Evolutionary conservation across 2,888 invertebrate genomes (phyloP), one percentile per base, ranked within the genome.

Genomic region (Tortricodes alternella): DNA sequence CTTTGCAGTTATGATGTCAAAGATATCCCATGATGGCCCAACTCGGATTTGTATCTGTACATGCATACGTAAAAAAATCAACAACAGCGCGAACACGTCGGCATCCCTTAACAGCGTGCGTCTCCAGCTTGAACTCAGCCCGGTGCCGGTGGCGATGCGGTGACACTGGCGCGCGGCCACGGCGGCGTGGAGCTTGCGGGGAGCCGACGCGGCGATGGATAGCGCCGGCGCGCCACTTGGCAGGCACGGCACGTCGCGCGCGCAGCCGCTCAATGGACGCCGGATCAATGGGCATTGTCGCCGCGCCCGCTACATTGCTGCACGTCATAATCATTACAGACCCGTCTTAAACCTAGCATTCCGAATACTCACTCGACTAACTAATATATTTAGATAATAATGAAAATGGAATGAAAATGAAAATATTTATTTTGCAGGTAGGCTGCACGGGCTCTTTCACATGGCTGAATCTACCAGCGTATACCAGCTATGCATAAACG

Each of bases 201-300:
- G 0, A 1, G 27, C 3, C 27, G 2, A n/a, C 27, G 27, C 27
- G 9, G 27, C 27, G 27, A 35, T 35, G 51, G 34, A 29, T 21
- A 24, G 41, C 41, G 39, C 16, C 13, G 4, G 38, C 32, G 41
- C 43, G 35, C 19, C 21, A 19, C 38, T 52, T 35, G 35, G 43
- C 24, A 52, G 11, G 51, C 51, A 23, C 43, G 43, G 34, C 43
- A 52, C 51, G 51, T 43, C 39, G 27, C 51, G 51, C 51, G 23
- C 51, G 51, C 51, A 16, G 38, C 38, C 19, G 21, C 38, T 38
- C 19, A 38, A 38, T 38, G 38, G 21, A 19, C 2, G 21, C 38
- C 18, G 13, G 6, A 19, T 38, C 38, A 38, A 21, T 38, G 38
- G 11, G 7, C n/a, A 24, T 13, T 11, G 44, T n/a, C 18, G 29